Base-by-base conservation (phyloP, 1,140 invertebrate species). In the Manduca sexta region DNA sequence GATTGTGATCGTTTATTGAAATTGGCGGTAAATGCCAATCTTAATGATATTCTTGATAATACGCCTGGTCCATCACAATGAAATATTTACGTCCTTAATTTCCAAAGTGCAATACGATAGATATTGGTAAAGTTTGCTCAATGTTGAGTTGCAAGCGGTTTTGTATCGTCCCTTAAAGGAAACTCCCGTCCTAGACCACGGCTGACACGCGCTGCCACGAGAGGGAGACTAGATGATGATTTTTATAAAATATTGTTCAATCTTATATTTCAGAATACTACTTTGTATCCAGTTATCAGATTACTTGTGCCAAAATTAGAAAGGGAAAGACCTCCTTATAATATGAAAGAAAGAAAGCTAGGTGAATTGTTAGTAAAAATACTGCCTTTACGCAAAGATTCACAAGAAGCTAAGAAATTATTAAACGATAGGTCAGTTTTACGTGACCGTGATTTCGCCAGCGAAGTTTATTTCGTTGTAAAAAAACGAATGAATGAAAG, bases 271-370 rank as follows among this genome's bases (percentile, higher is more conserved):
- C 64, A 84, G 80, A 62, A 73, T 49, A 48, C 65, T 3, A 71
- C 55, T 4, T 64, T 81, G 13, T 82, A 57, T 41, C 72, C 78
- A 0, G 57, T 84, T 11, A 31, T 84, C 40, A 64, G 81, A 35
- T 47, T 84, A 10, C 47, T 84, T 2, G 15, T 81, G n/a, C 78
- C 81, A 15, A 54, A 63, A 17, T 53, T 59, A 35, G 78, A 84
- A 42, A 56, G 77, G 30, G 78, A 82, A 45, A 64, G 81, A 44
- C 63, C 46, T 43, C 60, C 80, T 0, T 84, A 82, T 45, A 81
- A 82, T 26, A 53, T 84, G 29, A 81, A 76, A 37, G 75, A 79
- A 45, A 59, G 45, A 3, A 81, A 70, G 52, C 69, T 84, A n/a
- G 75, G 70, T 1, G 45, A 45, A 21, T 30, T 77, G 12, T 50